A percentile compares a stretch with the other conserved stretches of the same genome.
phyloP scores from a whole-genome alignment of 2,113 vertebrate genomes.

The Ictalurus punctatus region DNA sequence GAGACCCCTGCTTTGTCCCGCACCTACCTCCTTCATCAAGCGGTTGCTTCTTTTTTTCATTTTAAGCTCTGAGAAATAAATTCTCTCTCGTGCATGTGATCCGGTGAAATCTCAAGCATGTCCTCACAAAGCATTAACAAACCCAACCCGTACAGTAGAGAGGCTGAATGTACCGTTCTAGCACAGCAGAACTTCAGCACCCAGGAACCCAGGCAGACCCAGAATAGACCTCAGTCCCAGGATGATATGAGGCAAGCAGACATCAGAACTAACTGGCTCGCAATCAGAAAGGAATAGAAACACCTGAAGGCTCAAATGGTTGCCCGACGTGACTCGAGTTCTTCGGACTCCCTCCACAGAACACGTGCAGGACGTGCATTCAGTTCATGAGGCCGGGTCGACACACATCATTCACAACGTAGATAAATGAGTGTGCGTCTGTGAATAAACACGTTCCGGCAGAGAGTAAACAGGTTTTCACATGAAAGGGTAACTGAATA shows the following conservation, averaged over 20 bases:
- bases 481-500: slow-evolving; percentile 17
- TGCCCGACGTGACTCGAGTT: not conserved
- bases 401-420: slow-evolving; percentile 1
- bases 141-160: slow-evolving; percentile 39
- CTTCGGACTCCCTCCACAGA: not conserved
- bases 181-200: not conserved
- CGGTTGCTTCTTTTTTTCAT: not conserved
- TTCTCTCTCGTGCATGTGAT: not conserved
- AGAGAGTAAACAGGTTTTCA: slow-evolving; percentile 39
- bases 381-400: not conserved
- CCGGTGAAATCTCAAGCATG: slow-evolving; percentile 13
- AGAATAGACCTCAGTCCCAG: slow-evolving; percentile 10
- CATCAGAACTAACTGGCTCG: not conserved
- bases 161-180: slow-evolving; percentile 41
- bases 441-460: not conserved
- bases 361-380: not conserved
- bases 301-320: not conserved
- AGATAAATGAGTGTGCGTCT: not conserved
- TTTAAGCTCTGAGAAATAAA: slow-evolving; percentile 20
- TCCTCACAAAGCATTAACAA: slow-evolving; percentile 57
- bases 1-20: not conserved
- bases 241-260: not conserved
- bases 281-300: not conserved
- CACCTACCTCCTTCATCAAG: not conserved
- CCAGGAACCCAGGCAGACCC: not conserved